Conservation (phyloP, 1,140 invertebrate genomes). For the Marisa cornuarietis region DNA sequence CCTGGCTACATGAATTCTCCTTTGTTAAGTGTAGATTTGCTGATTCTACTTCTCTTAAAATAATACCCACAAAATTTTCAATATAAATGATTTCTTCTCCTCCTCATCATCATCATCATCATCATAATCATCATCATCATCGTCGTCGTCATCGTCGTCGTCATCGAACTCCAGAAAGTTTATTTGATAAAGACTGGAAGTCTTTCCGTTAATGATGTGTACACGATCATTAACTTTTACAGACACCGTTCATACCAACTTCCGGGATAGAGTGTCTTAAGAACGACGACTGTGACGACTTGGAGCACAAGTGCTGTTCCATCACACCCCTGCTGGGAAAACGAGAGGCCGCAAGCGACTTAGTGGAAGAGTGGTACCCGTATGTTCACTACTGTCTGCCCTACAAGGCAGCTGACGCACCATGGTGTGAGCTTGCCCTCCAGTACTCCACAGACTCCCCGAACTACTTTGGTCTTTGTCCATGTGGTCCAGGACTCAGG, state of each 20-base stretch:
- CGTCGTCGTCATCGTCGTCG: neutral
- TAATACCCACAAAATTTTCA: too few species aligned
- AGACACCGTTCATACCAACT: slow-evolving; percentile 14
- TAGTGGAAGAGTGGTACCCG: slow-evolving; percentile 20
- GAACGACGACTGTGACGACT: slow-evolving; percentile 37
- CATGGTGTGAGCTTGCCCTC: slow-evolving; percentile 40
- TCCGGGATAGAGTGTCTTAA: slow-evolving; percentile 24
- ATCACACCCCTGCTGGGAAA: slow-evolving; percentile 44
- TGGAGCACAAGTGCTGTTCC: slow-evolving; percentile 40
- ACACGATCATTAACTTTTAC: neutral
- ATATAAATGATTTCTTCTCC: too few species aligned
- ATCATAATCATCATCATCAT: neutral
- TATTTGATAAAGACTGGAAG: neutral
- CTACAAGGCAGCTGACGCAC: slow-evolving; percentile 44
- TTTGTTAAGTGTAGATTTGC: too few species aligned
- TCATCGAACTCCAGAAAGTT: neutral
- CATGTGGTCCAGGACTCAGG: slow-evolving; percentile 45
- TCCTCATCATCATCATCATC: too few species aligned
- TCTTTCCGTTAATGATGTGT: neutral
- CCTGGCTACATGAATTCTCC: too few species aligned
- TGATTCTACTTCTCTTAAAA: too few species aligned
- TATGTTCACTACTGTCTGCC: slow-evolving; percentile 53
- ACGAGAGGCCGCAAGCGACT: slow-evolving; percentile 21
- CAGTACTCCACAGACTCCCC: slow-evolving; percentile 34
- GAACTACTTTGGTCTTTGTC: slow-evolving; percentile 47